Base-by-base conservation (phyloP, 1,140 invertebrate genomes). In the Capitella teleta region DNA sequence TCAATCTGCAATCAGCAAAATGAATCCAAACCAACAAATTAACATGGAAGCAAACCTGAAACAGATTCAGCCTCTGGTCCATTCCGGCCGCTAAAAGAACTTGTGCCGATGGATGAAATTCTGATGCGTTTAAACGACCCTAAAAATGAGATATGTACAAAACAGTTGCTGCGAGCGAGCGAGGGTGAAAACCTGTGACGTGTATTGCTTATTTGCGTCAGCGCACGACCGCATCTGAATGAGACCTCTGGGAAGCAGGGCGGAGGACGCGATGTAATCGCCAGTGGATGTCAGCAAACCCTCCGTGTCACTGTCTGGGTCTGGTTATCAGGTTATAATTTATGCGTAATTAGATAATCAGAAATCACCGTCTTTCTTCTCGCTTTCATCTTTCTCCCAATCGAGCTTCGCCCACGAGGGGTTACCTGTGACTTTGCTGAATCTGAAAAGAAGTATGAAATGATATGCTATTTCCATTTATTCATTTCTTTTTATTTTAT, bases 41-140 rank as follows among this genome's bases (percentile, higher is more conserved):
- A n/a, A n/a, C n/a, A n/a, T n/a, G n/a, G n/a, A n/a, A n/a, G n/a
- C n/a, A n/a, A n/a, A 82, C 80, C 64, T 83, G 76, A 61, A 88
- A 87, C 19, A 95, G 67, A 3, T 82, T 81, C 5, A 85, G 77
- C 48, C 82, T 70, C 28, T 85, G 82, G 47, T 80, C 78, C 23
- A 76, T 64, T 0, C 87, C 86, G 56, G 82, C 82, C 26, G 92
- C 84, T 32, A 94, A 66, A n/a, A 81, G 82, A 14, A 90, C 85
- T 63, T 81, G 86, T 26, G 85, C 81, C 32, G 78, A 81, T 3
- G 86, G 85, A 76, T 94, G 90, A 73, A 95, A 96, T 64, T 91
- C 79, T 4, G 90, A 70, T 59, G 77, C 57, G 37, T 49, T 57
- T 28, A 68, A 23, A 28, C 56, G 59, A 41, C 55, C 50, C 61